Evolutionary conservation across 2,888 invertebrate species (phyloP), one percentile per base, ranked within the genome.

Genomic region (Drosophila paracracens): DNA sequence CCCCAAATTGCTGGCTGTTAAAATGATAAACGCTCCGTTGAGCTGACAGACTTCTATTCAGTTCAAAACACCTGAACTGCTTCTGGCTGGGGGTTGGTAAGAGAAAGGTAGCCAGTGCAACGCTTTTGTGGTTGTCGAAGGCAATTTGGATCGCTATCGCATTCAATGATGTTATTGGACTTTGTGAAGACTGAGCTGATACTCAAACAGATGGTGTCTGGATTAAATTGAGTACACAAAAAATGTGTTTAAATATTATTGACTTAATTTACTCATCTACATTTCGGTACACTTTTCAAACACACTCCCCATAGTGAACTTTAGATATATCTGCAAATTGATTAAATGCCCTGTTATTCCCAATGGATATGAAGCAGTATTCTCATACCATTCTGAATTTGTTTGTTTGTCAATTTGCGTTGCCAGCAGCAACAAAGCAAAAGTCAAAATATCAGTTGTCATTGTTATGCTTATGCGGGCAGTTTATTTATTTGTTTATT

Each of bases 1-100:
- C 70, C 66, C 25, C 46, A 73, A 86, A 83, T 86, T 77, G 81
- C 81, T 36, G 67, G 69, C 83, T 83, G 78, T 86, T 86, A 82
- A 89, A 86, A 81, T 83, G 83, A 89, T 86, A 81, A 83, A 89
- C 74, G 72, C 54, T 75, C 59, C 62, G 61, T 67, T 76, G 67
- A 66, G 51, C 36, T 59, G 46, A 67, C 56, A 59, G 75, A 68
- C 68, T 64, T 65, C 18, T n/a, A 50, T 75, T 73, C 51, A 40
- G 60, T 53, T 48, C 8, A 21, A 18, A 43, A 40, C 75, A 77
- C 65, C 69, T 69, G 38, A 60, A 31, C 18, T 21, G 43, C 35
- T 58, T 33, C 33, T 38, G n/a, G 36, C 11, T 31, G 21, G 36
- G 8, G 11, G 2, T 3, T 16, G 25, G 7, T 27, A 11, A 46